Evolutionary conservation across 2,888 invertebrate genomes (phyloP), one percentile per base, ranked within the genome.

Genomic region (Mechanitis messenoides): DNA sequence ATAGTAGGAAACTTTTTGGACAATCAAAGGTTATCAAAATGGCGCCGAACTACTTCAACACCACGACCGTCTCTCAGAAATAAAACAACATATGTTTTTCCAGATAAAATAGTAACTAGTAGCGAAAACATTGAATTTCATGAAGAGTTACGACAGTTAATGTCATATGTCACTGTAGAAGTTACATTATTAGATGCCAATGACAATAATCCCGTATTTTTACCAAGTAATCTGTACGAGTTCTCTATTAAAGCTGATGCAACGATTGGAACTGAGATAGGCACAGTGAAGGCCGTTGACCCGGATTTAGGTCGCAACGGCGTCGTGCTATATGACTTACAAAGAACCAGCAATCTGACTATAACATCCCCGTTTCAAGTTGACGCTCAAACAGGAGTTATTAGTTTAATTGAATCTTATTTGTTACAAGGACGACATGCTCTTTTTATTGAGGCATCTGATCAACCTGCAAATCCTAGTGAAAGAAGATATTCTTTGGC

Each of bases 181-280:
- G 94, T 97, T 1, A 94, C 95, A 0, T 81, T 97, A 35, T 87
- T 95, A 0, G 97, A 98, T 77, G 95, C 97, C 20, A 98, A 98
- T 77, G 97, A 98, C 77, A 97, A 97, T 73, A 95, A 95, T 71
- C 97, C 98, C 0, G 93, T 93, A 35, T 97, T 97, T 75, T 92
- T 95, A 33, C 95, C 96, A 3, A 94, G 93, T 61, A 96, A 96
- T 80, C 87, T 96, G 4, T 97, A 96, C 72, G 95, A 95, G 74
- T 95, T 97, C 73, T 87, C 91, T 56, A 92, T 95, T 0, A 92
- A 92, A 60, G 92, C 93, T 0, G 93, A 94, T 62, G 92, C 93
- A 0, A 91, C 92, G 64, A 83, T 94, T 45, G 95, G 94, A 0
- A 92, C 93, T n/a, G 87, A 92, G 35, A 92, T 96, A 50, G 97